Evolutionary conservation across 1,140 invertebrate species (phyloP), one percentile per base, ranked within the genome.

Genomic region (Drosophila tsacasi): DNA sequence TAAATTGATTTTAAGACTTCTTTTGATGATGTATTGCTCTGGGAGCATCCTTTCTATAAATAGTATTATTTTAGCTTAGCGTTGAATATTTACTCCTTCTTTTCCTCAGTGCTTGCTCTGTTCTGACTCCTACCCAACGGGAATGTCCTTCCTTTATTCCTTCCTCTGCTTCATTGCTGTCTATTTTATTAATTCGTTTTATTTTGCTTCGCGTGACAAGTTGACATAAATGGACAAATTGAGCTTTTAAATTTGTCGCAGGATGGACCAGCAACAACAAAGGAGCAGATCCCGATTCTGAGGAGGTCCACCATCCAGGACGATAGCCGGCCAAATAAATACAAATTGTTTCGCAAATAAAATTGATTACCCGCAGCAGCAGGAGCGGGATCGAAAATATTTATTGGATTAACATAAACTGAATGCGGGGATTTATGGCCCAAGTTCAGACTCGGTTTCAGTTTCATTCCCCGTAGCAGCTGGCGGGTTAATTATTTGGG

Each of bases 151-250:
- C 65, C 47, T 63, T 62, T 67, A 54, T 67, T 44, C 47, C 42
- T 62, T 62, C 25, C 68, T 59, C 54, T 75, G 32, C 78, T 65
- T 65, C 65, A 32, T 35, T 62, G 60, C 72, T 49, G 73, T 73
- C 63, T 60, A 81, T 89, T 90, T 90, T 90, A 90, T 90, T 90
- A 90, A 90, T 90, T 90, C 85, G 85, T 90, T 90, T 90, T 90
- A 90, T 90, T 90, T 90, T 85, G 68, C 75, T 82, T 90, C 81
- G 81, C 85, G 86, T 91, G 85, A 90, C 85, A 90, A 90, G 81
- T 90, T 90, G 85, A 90, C 85, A 90, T 90, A 90, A 90, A 90
- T 89, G 81, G 85, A 90, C 85, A 90, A 90, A 90, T 90, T 90
- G 85, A 90, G 85, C 85, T 90, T 90, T 90, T 90, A 90, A 90